Evolutionary conservation across 2,888 invertebrate genomes (phyloP), one percentile per base, ranked within the genome.

Genomic region (Ectropis crepuscularia): DNA sequence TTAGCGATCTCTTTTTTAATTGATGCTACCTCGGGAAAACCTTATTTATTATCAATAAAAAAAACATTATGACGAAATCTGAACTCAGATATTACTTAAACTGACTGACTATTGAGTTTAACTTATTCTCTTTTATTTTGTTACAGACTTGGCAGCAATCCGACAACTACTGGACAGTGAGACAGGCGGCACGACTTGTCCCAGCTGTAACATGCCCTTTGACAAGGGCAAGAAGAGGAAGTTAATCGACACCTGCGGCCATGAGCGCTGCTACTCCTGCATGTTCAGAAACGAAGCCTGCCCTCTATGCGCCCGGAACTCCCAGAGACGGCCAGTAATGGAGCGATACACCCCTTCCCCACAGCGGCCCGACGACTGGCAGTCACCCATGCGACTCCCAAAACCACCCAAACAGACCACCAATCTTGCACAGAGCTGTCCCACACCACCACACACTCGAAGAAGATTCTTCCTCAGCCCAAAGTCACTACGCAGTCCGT

Each of bases 211-310:
- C 89, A 97, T 98, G 96, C 98, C 98, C 77, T 98, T 98, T 93
- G 98, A 98, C 92, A 98, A 98, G 92, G 98, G 98, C 89, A 98
- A 98, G 93, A 98, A 98, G 92, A 95, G 98, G 89, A 96, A 97
- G 87, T 94, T 99, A 82, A 98, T 98, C 85, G 98, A 99, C 93
- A 96, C 97, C 68, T 99, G 98, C 90, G 98, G 98, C 74, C 98
- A 99, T 94, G 98, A 98, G 87, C 94, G 98, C 69, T 98, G 98
- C 90, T 98, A 98, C 94, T 96, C 97, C 74, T 98, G 98, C 90
- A 96, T 98, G 95, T 98, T 98, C 93, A 96, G 96, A 78, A 97
- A 96, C 93, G 97, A 98, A 88, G 95, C 96, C 71, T 99, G 99
- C 88, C 98, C 98, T 43, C 94, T 98, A 71, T 98, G 98, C 88